Base-by-base conservation (phyloP, 2,113 vertebrate genomes). In the Podarcis muralis region DNA sequence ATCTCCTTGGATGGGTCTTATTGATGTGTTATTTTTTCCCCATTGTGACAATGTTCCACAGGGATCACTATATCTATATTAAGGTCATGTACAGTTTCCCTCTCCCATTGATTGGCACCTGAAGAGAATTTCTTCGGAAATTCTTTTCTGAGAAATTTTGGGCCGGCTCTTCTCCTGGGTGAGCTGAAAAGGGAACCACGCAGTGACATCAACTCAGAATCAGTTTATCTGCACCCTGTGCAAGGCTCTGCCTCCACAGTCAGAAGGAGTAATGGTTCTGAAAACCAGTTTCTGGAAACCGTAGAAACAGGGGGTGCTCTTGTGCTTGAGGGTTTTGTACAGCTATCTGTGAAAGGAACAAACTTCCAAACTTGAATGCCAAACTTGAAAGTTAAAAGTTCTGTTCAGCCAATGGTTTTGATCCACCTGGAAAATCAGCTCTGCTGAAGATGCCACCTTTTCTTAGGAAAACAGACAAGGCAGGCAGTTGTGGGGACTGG, bases 401-500 rank as follows among this genome's bases (percentile, higher is more conserved):
- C n/a, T 32, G 15, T 16, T 71, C 16, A 15, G 37, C 62, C 62
- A 6, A 16, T 40, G 12, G 13, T 81, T 62, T 62, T 32, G 18
- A 37, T 27, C 6, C 6, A 68, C 12, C 43, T 9, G 16, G 35
- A 27, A 83, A 69, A 84, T 32, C 2, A 9, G 72, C 20, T 74
- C 30, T 23, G n/a, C 15, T 40, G 53, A 65, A 32, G 30, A 57
- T 32, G 22, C n/a, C 30, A 69, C 3, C 23, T 86, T 12, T 48
- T 53, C 59, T 81, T 40, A 11, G 59, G 72, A 40, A 86, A 86
- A 88, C 6, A 74, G 57, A 90, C 85, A 85, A 87, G 88, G 90
- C 91, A 89, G 20, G 53, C 66, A 87, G 88, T 76, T 85, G 88
- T 89, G 91, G 82, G 88, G 35, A 92, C 80, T 89, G 84, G 89